Evolutionary conservation across 1,140 invertebrate genomes (phyloP), one percentile per base, ranked within the genome.

Genomic region (Drosophila asahinai): DNA sequence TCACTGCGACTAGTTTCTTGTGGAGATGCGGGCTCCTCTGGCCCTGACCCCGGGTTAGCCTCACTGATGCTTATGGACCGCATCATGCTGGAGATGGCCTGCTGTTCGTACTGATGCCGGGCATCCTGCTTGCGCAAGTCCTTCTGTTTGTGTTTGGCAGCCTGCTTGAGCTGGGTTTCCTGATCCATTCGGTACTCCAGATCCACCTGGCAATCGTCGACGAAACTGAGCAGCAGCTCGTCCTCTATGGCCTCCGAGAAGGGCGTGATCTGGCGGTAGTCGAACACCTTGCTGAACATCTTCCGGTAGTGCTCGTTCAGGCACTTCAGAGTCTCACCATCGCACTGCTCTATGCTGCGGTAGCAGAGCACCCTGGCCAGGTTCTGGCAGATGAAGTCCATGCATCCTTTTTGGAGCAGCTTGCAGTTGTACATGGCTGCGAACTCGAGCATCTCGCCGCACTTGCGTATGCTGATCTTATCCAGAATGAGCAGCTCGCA

Each of bases 341-440:
- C 94, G n/a, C 96, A 83, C 59, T 94, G 90, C 72, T 96, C 94
- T 43, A 96, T 92, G 64, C 91, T 93, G 67, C 94, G 94, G 65
- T 86, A 93, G 89, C 96, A 95, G 15, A 96, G 84, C 17, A 96
- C 78, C 3, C 95, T 92, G 0, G 95, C 80, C 33, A 96, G 86
- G 92, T 97, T 97, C 40, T 95, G 93, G 59, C 93, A 94, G 27
- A 96, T 95, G 82, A 95, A 96, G 65, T 96, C 93, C 91, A 96
- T 94, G 80, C 95, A 95, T 30, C 94, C 93, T 3, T 80, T 62
- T 80, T 95, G 95, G 36, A 97, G 86, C 75, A 95, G 93, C 3
- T 92, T 74, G 43, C 95, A 95, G 89, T 96, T 96, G 79, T 95
- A 95, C 43, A 94, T 92, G 27, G 84, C 83, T 5, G 96, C 93